phyloP scores from a whole-genome alignment of 1,140 invertebrate species.

The Drosophila ohnishii region DNA sequence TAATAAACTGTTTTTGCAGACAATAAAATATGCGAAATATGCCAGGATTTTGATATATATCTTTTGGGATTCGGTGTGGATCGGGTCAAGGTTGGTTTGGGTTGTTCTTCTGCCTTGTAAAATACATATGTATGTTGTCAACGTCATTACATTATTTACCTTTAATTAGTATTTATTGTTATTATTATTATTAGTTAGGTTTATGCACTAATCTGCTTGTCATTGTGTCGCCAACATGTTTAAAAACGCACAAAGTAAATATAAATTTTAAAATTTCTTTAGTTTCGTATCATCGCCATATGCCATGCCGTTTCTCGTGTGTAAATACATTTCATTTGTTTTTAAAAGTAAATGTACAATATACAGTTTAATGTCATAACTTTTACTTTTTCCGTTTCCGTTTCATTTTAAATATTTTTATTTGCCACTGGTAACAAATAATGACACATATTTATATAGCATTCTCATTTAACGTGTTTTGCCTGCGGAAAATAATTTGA shows the following conservation, averaged over 20 bases:
- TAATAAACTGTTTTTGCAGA: conserved; percentile 64
- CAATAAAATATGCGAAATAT: conserved; percentile 60
- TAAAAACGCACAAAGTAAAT: conserved; percentile 65
- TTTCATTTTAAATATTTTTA: conserved; percentile 17
- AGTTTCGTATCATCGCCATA: conserved; percentile 28
- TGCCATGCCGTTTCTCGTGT: conserved; percentile 43
- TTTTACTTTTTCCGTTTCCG: conserved; percentile 34
- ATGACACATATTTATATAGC: conserved; percentile 71
- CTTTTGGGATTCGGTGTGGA: conserved; percentile 53
- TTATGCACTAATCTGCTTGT: conserved; percentile 52
- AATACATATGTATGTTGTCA: conserved; percentile 63
- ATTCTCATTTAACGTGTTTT: conserved; percentile 57
- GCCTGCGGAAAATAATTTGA: conserved; percentile 72
- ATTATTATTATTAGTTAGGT: conserved; percentile 48
- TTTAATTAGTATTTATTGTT: conserved; percentile 50
- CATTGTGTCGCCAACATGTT: conserved; percentile 62
- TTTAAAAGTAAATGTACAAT: conserved; percentile 73
- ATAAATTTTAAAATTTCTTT: conserved; percentile 64
- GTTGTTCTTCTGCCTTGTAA: conserved; percentile 42
- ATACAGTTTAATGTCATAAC: conserved; percentile 67
- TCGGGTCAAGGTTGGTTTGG: conserved; percentile 19
- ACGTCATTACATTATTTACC: conserved; percentile 69
- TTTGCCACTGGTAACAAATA: conserved; percentile 65
- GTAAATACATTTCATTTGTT: conserved; percentile 65
- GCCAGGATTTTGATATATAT: conserved; percentile 53